Base-by-base conservation (phyloP, 1,140 invertebrate genomes). In the Lutraria rhynchaena region DNA sequence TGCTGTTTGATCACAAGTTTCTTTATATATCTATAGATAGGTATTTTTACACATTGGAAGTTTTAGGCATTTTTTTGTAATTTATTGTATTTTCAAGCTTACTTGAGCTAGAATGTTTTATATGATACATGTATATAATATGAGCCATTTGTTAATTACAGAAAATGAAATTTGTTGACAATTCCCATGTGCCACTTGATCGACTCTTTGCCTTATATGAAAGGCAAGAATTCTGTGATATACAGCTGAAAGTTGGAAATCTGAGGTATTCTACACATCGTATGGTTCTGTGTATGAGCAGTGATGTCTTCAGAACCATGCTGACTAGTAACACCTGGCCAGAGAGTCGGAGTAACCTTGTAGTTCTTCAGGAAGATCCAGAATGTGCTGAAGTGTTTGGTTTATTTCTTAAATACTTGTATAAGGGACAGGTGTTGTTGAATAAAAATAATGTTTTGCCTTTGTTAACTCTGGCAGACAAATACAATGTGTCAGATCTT, bases 251-350 rank as follows among this genome's bases (percentile, higher is more conserved):
- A 44, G 63, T 67, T 49, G 63, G 63, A 9, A 49, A 31, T 49
- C 29, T 5, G 49, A 67, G 44, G 41, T 98, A 96, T 93, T 96
- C 96, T 24, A 96, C 96, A 31, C 98, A 99, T 93, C 94, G 96
- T 60, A 94, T 99, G 17, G 98, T 99, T 88, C 93, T 99, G 2
- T 98, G 97, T 94, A 96, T 97, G 83, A 97, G 96, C 81, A 98
- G 97, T 92, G 97, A 98, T 94, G 98, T 99, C 22, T 98, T 99
- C 92, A 96, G 97, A 95, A 96, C 98, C 7, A 99, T 99, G 98
- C 92, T 99, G 49, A 98, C 98, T 95, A 97, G 96, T 90, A 95
- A 96, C 0, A 95, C 96, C 91, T 98, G 97, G 97, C 95, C 94
- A 69, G 97, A 98, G 91, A 97, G 96, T 89, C 94, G 96, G 82